phyloP scores from a whole-genome alignment of 2,113 vertebrate genomes.

The Setophaga kirtlandii region DNA sequence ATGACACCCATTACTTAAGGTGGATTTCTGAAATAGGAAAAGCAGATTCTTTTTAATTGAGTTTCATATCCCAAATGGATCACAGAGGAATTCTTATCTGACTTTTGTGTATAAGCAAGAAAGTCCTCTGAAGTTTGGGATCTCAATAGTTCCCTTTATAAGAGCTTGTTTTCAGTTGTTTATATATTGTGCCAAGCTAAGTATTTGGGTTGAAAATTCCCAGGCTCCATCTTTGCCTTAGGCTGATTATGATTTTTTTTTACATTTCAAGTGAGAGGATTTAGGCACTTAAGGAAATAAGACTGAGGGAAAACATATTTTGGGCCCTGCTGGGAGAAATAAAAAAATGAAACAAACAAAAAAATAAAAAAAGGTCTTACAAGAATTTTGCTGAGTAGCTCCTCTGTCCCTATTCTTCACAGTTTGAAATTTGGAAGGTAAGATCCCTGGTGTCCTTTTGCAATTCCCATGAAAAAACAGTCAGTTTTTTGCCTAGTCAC shows the following conservation, averaged over 20 bases:
- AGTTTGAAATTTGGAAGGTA: slow-evolving; percentile 7
- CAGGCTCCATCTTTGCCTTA: slow-evolving; percentile 12
- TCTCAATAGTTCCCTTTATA: neutral
- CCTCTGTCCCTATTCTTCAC: neutral
- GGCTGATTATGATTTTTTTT: slow-evolving; percentile 29
- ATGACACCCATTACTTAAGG: neutral
- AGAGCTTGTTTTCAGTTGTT: neutral
- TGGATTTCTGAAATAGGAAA: neutral
- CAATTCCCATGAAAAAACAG: slow-evolving; percentile 7
- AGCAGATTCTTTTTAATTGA: neutral
- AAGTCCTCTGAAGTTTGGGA: neutral
- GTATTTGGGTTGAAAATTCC: slow-evolving; percentile 39
- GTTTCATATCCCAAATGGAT: neutral
- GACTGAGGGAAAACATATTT: slow-evolving; percentile 8
- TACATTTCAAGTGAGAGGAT: slow-evolving; percentile 9
- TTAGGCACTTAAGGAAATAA: slow-evolving; percentile 44
- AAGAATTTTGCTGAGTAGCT: neutral
- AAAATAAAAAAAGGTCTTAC: neutral
- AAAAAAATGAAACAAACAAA: fast-evolving
- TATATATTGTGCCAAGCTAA: slow-evolving; percentile 27
- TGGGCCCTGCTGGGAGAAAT: neutral
- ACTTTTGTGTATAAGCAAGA: neutral
- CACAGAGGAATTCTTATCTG: neutral
- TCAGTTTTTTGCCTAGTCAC: neutral
- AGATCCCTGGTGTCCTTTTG: neutral